These are phyloP conservation scores for Triplophysa bombifrons DNA, from an alignment of 2,797 vertebrate species.

Conservation along the genomic window DNA sequence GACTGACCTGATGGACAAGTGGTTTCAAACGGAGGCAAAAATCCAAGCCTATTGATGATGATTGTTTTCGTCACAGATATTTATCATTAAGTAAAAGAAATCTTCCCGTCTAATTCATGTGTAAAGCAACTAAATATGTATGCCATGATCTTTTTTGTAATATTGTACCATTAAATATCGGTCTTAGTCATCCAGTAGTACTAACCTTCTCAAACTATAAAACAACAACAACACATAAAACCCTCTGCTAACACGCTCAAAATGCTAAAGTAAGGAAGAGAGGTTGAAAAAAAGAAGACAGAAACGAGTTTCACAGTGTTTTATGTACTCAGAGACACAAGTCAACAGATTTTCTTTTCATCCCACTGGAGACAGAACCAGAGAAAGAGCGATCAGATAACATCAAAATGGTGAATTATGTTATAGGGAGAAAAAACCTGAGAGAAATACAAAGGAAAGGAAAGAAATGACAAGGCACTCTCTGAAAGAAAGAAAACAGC, in stretches of 20 bases:
- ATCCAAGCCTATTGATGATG: too few species aligned
- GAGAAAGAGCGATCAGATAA: constrained; percentile 62
- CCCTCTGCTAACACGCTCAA: neutral
- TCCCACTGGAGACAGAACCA: constrained; percentile 66
- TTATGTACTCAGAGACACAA: constrained; percentile 74
- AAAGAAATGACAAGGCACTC: constrained; percentile 58
- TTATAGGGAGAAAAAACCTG: constrained; percentile 37
- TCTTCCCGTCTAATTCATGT: too few species aligned
- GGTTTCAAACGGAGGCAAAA: too few species aligned
- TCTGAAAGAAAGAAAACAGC: constrained; percentile 62
- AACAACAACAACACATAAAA: neutral
- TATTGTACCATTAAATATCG: too few species aligned
- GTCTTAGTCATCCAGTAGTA: too few species aligned
- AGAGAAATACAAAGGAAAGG: neutral
- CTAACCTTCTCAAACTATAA: too few species aligned
- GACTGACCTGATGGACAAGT: too few species aligned
- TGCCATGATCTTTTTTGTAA: too few species aligned
- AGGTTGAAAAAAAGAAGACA: constrained; percentile 47
- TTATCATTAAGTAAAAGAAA: too few species aligned
- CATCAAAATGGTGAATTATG: constrained; percentile 49
- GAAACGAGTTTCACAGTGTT: constrained; percentile 66
- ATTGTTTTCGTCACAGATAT: too few species aligned
- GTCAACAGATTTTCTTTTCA: constrained; percentile 65
- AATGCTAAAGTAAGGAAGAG: neutral
- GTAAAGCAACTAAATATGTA: too few species aligned